Evolutionary conservation across 2,888 invertebrate genomes (phyloP).

Genomic region (Lasioglossum oenotherae): DNA sequence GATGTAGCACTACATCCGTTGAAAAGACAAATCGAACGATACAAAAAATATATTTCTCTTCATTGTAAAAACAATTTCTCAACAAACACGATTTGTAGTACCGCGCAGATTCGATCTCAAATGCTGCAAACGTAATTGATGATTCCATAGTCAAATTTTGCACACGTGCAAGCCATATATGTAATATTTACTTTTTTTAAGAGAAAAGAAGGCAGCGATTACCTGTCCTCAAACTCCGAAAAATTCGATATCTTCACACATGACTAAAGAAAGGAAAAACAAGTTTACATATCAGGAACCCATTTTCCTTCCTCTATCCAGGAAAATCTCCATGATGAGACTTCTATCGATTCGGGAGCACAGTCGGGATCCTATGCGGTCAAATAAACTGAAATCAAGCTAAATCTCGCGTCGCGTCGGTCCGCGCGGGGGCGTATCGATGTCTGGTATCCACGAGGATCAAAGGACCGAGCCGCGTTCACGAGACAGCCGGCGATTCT

Average conservation of each 20-base stretch:
- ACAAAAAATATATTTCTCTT: too few species aligned
- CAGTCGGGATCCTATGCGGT: conserved; percentile 4
- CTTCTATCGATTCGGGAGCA: not conserved
- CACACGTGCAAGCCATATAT: not conserved
- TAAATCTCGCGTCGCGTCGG: not conserved
- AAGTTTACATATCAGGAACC: not conserved
- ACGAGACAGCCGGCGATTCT: conserved; percentile 30
- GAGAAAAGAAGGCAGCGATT: not conserved
- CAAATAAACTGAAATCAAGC: conserved; percentile 19
- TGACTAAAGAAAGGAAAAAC: not conserved
- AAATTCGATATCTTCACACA: not conserved
- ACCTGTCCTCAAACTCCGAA: not conserved
- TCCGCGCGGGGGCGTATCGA: not conserved
- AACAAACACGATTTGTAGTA: too few species aligned
- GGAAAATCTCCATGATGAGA: not conserved
- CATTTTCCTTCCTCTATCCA: not conserved
- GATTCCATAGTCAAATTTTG: too few species aligned
- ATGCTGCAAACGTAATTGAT: too few species aligned
- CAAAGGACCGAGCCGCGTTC: conserved; percentile 9
- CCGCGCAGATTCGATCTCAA: too few species aligned
- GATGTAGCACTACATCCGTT: too few species aligned
- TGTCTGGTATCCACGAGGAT: conserved; percentile 29
- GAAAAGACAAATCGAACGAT: too few species aligned
- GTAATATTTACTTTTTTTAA: not conserved
- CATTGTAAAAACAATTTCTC: too few species aligned